A percentile compares a stretch with the other conserved stretches of the same genome.
Evolutionary conservation across 2,113 vertebrate genomes (phyloP).

Genomic region (Propithecus coquereli): DNA sequence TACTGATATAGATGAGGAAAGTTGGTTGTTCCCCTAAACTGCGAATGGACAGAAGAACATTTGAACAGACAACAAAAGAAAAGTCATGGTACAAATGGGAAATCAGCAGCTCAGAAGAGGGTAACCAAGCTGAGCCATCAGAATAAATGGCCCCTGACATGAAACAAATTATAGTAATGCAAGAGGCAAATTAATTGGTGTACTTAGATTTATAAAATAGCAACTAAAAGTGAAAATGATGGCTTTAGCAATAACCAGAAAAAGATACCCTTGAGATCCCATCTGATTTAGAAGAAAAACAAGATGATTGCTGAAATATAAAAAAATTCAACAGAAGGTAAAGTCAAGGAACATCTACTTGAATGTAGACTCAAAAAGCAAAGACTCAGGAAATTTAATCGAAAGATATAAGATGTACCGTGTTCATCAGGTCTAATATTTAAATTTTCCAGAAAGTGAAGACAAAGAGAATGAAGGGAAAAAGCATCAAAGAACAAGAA

Average conservation of each 20-base stretch:
- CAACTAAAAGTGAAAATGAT: background rate
- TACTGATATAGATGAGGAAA: background rate
- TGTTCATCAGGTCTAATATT: background rate
- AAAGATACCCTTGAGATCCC: background rate
- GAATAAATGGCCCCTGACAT: conserved; percentile 26
- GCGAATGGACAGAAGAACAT: background rate
- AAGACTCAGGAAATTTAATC: background rate
- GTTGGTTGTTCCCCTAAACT: background rate
- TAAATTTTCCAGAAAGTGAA: background rate
- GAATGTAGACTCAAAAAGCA: background rate
- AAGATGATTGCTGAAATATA: background rate
- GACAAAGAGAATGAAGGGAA: background rate
- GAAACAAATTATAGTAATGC: background rate
- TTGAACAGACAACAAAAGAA: background rate
- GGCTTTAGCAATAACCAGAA: background rate
- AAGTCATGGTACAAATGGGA: background rate
- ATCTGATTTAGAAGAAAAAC: background rate
- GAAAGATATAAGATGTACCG: background rate
- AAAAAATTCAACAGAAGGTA: background rate
- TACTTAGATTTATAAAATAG: background rate
- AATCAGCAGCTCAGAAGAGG: background rate
- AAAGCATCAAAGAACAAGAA: background rate
- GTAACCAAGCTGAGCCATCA: background rate
- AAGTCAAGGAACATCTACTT: background rate
- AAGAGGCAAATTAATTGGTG: conserved; percentile 13